phyloP scores from a whole-genome alignment of 2,888 invertebrate genomes.

The Tineola bisselliella region DNA sequence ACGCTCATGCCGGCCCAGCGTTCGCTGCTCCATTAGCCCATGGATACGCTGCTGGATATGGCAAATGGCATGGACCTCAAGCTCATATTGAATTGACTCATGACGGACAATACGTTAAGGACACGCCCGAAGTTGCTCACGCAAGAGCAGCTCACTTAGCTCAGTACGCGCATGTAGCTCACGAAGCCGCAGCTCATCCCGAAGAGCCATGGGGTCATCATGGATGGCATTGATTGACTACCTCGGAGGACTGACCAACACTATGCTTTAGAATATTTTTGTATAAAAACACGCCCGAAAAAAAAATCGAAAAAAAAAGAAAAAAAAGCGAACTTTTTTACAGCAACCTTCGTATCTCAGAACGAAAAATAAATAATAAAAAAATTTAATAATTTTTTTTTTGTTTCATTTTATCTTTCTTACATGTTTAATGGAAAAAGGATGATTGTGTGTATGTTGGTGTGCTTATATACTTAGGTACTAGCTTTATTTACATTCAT shows the following conservation, averaged over 20 bases:
- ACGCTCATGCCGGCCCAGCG: slow-evolving; percentile 29
- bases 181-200: slow-evolving; percentile 55
- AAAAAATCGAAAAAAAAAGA: slow-evolving; percentile 4
- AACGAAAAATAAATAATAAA: slow-evolving; percentile 49
- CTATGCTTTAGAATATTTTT: slow-evolving; percentile 4
- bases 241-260: not conserved
- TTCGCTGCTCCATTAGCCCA: slow-evolving; percentile 20
- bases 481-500: too few relatives aligned
- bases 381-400: slow-evolving; percentile 37
- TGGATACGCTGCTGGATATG: slow-evolving; percentile 50
- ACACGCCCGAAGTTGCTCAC: slow-evolving; percentile 62
- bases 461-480: too few relatives aligned
- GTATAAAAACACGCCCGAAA: not conserved
- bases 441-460: too few relatives aligned
- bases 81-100: slow-evolving; percentile 62
- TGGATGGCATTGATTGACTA: slow-evolving; percentile 49
- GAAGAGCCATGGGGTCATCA: slow-evolving; percentile 51
- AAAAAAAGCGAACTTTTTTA: slow-evolving; percentile 9
- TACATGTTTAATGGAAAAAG: too few relatives aligned
- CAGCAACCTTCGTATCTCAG: slow-evolving; percentile 12
- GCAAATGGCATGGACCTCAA: slow-evolving; percentile 57
- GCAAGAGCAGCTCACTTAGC: slow-evolving; percentile 53
- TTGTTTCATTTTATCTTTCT: not conserved
- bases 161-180: slow-evolving; percentile 54
- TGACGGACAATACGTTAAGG: slow-evolving; percentile 61